Conservation (phyloP, 2,888 invertebrate species). For the Tinea pellionella region DNA sequence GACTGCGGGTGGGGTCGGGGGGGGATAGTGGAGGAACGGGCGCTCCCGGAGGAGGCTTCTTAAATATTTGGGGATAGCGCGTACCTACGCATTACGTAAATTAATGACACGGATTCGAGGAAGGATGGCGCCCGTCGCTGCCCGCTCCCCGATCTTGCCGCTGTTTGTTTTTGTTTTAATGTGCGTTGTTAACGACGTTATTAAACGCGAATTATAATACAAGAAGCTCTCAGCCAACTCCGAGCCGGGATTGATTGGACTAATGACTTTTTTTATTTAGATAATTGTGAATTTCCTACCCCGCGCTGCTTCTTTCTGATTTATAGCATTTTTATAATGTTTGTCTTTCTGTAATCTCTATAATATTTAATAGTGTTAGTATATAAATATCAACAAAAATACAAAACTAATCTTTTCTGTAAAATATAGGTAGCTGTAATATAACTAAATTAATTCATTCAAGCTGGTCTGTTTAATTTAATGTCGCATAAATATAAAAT, state of each 20-base stretch:
- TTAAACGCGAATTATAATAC: constrained; percentile 62
- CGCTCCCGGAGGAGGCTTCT: constrained; percentile 69
- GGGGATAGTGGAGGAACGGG: constrained; percentile 61
- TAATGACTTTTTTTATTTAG: constrained; percentile 59
- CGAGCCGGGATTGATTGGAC: constrained; percentile 48
- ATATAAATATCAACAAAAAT: background rate
- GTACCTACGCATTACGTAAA: constrained; percentile 71
- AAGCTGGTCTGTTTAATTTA: no score
- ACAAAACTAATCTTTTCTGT: no score
- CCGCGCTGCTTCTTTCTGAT: constrained; percentile 20
- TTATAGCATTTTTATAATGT: background rate
- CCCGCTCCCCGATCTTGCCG: constrained; percentile 38
- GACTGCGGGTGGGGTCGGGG: constrained; percentile 30
- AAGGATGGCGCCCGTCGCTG: constrained; percentile 58
- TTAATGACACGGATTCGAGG: constrained; percentile 71
- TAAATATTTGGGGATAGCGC: constrained; percentile 71
- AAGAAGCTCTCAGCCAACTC: constrained; percentile 27
- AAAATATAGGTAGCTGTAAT: no score
- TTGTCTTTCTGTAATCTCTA: background rate
- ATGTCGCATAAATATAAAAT: no score
- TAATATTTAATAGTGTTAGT: background rate
- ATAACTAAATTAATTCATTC: no score
- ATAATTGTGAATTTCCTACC: constrained; percentile 47
- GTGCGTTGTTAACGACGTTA: constrained; percentile 67
- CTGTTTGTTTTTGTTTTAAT: constrained; percentile 68